These are phyloP conservation scores for Crotalus tigris DNA, from an alignment of 2,113 vertebrate genomes.

Conservation along the genomic window DNA sequence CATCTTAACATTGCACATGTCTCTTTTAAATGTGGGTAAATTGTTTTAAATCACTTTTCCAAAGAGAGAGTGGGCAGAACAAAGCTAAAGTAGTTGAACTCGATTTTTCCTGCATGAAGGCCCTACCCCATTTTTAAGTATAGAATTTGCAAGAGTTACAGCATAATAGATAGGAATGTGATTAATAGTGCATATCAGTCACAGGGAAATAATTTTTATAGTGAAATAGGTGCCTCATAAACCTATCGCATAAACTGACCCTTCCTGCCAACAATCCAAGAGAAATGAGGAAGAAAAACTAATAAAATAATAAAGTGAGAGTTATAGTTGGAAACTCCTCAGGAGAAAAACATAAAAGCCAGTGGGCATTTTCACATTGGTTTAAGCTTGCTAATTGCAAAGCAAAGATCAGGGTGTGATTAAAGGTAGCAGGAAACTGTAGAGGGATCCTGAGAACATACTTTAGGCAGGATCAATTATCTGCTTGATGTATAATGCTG, in stretches of 20 bases:
- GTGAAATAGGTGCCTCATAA: constrained; percentile 14
- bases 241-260: background rate
- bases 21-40: background rate
- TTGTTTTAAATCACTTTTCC: background rate
- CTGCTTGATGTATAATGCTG: background rate
- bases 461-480: background rate
- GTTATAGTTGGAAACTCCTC: accelerated
- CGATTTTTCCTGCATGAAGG: background rate
- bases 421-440: background rate
- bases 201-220: background rate
- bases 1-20: background rate
- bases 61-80: background rate
- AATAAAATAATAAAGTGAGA: background rate
- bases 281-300: background rate
- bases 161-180: background rate
- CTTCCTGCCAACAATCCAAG: background rate
- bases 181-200: constrained; percentile 7
- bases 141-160: background rate
- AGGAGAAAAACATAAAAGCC: background rate
- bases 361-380: background rate
- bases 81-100: background rate
- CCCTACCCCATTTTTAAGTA: background rate
- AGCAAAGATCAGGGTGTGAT: background rate
- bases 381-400: background rate
- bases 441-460: background rate